Evolutionary conservation across 2,113 vertebrate genomes (phyloP), one percentile per base, ranked within the genome.

Genomic region (Microcebus murinus): DNA sequence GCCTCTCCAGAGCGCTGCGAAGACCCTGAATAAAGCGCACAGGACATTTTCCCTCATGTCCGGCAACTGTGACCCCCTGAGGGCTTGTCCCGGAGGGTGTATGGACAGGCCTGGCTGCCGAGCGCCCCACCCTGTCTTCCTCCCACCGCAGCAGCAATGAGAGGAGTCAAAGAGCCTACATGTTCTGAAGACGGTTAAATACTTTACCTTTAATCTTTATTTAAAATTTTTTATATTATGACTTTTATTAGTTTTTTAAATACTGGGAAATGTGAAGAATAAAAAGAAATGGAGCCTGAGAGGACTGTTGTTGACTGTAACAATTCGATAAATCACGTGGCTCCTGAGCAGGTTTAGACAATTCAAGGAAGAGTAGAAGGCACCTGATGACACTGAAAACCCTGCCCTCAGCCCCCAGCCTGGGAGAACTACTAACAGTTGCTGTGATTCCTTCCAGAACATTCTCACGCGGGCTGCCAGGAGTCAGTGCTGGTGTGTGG

Each of bases 401-500:
- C n/a, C 15, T 71, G n/a, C 25, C 10, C 17, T 29, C 17, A 3
- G 65, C 48, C 23, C 48, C 48, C 5, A 7, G 23, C 10, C 65
- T 21, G 6, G n/a, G 83, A 65, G 45, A 70, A 55, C 14, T 18
- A 18, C 45, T 27, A 17, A 67, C 21, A 36, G 23, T 20, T 55
- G 48, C 84, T 14, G 84, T 39, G 48, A n/a, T 55, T 55, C n/a
- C 50, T 87, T 71, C 84, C 67, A 57, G 83, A 48, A 36, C 2
- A 34, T 18, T 10, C 8, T 23, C 5, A n/a, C 1, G 2, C 23
- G 34, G 31, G 65, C 50, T 11, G 29, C 23, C 8, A 21, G 84
- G 23, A 67, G 42, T 5, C 31, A 1, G 61, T 21, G 3, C 8
- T 15, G 13, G 13, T 0, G 9, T 3, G 45, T 9, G 9, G 48